Conservation (phyloP, 2,113 vertebrate genomes). For the Nothobranchius kuhntae region DNA sequence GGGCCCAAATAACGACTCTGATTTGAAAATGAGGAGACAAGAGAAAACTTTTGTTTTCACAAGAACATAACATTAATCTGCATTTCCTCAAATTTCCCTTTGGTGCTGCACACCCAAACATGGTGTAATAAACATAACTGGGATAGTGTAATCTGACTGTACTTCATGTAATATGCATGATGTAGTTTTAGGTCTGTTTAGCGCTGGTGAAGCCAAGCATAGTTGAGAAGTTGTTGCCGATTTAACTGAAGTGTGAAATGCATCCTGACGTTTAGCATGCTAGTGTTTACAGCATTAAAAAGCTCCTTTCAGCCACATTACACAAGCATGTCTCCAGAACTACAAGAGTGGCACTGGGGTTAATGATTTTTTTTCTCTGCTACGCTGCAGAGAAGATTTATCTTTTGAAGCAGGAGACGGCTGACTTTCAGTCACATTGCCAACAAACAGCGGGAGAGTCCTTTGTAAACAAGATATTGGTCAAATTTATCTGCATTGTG, state of each 20-base stretch:
- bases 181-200: too few species aligned
- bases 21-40: too few species aligned
- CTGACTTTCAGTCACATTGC: slow-evolving; percentile 65
- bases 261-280: slow-evolving; percentile 70
- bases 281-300: slow-evolving; percentile 78
- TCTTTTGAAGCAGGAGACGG: slow-evolving; percentile 70
- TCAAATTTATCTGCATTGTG: slow-evolving; percentile 31
- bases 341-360: slow-evolving; percentile 75
- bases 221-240: slow-evolving; percentile 51
- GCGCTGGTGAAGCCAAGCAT: background rate
- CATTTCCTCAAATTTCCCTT: too few species aligned
- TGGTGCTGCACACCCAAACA: too few species aligned
- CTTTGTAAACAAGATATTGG: slow-evolving; percentile 16
- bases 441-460: slow-evolving; percentile 68
- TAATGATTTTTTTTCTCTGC: slow-evolving; percentile 81
- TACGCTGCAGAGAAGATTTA: slow-evolving; percentile 74
- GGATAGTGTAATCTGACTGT: too few species aligned
- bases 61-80: too few species aligned
- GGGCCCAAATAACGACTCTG: background rate
- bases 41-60: too few species aligned
- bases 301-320: slow-evolving; percentile 83
- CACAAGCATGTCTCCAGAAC: slow-evolving; percentile 77
- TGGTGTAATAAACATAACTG: too few species aligned
- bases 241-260: slow-evolving; percentile 74
- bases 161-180: slow-evolving; percentile 42